phyloP scores from a whole-genome alignment of 2,113 vertebrate species.

The Sceloporus undulatus region DNA sequence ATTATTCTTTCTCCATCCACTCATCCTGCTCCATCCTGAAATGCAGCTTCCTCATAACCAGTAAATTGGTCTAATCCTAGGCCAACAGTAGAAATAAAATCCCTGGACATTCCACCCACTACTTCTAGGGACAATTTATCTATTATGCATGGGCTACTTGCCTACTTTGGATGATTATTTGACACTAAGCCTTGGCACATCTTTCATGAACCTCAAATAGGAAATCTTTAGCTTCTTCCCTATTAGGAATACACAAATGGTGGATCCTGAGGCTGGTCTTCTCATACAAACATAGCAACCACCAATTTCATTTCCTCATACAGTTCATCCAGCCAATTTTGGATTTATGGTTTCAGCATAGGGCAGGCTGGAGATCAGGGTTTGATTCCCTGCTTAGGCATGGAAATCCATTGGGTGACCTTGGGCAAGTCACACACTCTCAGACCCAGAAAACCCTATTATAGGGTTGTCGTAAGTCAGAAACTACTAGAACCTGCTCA shows the following conservation, averaged over 20 bases:
- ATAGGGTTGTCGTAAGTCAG: too few species aligned
- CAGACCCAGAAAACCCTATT: too few species aligned
- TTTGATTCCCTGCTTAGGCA: too few species aligned
- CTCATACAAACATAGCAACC: background rate
- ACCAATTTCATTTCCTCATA: background rate
- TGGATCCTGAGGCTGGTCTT: too few species aligned
- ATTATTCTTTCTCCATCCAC: background rate
- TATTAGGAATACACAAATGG: background rate
- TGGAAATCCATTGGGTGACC: too few species aligned
- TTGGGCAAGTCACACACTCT: too few species aligned
- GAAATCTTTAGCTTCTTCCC: background rate
- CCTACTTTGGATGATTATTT: background rate
- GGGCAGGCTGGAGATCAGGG: too few species aligned
- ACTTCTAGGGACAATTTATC: background rate
- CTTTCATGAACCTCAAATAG: background rate
- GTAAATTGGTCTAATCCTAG: background rate
- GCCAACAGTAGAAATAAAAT: background rate
- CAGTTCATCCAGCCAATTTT: background rate
- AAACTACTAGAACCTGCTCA: too few species aligned
- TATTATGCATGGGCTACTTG: background rate
- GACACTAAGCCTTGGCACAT: background rate
- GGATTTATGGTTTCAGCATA: too few species aligned
- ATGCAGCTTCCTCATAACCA: slow-evolving; percentile 17
- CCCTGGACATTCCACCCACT: background rate
- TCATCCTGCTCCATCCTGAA: background rate